Base-by-base conservation (phyloP, 2,797 vertebrate species). In the Thunnus albacares region DNA sequence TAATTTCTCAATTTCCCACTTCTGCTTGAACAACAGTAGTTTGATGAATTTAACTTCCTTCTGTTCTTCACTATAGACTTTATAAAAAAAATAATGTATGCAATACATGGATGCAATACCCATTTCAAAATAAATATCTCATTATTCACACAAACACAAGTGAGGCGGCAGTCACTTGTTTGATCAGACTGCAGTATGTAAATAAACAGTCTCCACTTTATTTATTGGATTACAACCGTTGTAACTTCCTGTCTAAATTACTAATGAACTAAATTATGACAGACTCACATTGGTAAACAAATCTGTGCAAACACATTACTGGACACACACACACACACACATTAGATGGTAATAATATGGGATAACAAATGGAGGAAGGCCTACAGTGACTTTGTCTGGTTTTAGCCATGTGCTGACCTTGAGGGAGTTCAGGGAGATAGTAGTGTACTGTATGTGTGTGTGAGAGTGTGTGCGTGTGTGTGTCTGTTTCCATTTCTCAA, bases 261-360 rank as follows among this genome's bases (percentile, higher is more conserved):
- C 85, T 79, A 87, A 90, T 87, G 59, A 87, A 68, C 51, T 52
- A 71, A 85, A 87, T 85, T 71, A 90, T 84, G 75, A 74, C 63
- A 77, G 63, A 79, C 10, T 67, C 76, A 85, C 80, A 70, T 22
- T 77, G 74, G 71, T 71, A 89, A 90, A 90, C 70, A 92, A 62
- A 77, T 78, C 68, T 84, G 60, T 80, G 67, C 68, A 87, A 80
- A 90, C 77, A 84, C 65, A 82, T 60, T 63, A 61, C 20, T 77
- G 69, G 70, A 83, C 12, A 38, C 22, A 62, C 24, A 62, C 45
- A 41, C 24, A 63, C 71, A 41, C 24, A 64, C 71, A 68, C n/a
- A 75, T 4, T 47, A 75, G 79, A 70, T 81, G 24, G 26, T 65
- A 76, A 77, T 75, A 22, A 52, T 56, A 57, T 18, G 17, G 24